phyloP scores from a whole-genome alignment of 2,113 vertebrate genomes.

The Pontoporia blainvillei region DNA sequence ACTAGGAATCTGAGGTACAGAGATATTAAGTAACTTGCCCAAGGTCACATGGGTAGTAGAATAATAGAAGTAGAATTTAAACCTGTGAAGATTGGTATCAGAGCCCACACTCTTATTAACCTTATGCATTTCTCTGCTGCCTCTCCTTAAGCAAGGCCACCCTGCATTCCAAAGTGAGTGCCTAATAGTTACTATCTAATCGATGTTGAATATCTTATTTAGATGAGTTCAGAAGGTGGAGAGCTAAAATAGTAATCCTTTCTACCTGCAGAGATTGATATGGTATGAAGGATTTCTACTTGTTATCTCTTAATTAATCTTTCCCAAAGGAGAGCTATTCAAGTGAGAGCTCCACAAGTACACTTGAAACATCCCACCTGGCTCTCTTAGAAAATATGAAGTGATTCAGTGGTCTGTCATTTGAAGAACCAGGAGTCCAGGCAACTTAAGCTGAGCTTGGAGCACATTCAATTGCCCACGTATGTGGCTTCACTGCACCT shows the following conservation, averaged over 20 bases:
- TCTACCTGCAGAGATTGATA: not conserved
- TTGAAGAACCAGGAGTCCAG: not conserved
- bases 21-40: not conserved
- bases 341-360: not conserved
- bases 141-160: not conserved
- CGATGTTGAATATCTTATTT: not conserved
- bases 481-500: not conserved
- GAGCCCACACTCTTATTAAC: not conserved
- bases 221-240: not conserved
- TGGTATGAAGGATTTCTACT: not conserved
- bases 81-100: not conserved
- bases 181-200: not conserved
- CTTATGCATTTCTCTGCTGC: rapidly evolving
- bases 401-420: not conserved
- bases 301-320: not conserved
- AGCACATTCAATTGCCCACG: not conserved
- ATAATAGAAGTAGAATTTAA: not conserved
- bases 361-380: not conserved
- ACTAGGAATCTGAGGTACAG: not conserved
- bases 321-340: not conserved
- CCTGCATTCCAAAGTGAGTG: not conserved
- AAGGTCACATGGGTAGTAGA: not conserved
- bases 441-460: not conserved
- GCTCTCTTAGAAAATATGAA: not conserved
- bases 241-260: not conserved